These are phyloP conservation scores for Megaptera novaeangliae DNA, from an alignment of 2,113 vertebrate species.

Conservation along the genomic window DNA sequence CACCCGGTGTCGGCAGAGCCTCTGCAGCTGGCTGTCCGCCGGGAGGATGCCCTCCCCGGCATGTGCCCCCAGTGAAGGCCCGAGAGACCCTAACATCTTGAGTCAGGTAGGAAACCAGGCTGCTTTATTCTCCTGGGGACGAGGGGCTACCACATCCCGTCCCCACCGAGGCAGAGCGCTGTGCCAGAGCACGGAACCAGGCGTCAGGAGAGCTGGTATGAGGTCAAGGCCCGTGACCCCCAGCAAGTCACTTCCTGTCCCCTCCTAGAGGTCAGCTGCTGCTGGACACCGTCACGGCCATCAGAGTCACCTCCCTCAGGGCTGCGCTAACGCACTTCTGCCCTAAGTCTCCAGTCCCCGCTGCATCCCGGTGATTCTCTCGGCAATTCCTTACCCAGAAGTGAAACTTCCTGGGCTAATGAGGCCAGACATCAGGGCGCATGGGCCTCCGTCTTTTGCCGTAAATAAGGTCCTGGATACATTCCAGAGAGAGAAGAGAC, in stretches of 20 bases:
- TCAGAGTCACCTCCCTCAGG: background rate
- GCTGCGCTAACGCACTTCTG: too few relatives aligned
- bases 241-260: background rate
- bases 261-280: background rate
- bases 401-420: background rate
- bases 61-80: background rate
- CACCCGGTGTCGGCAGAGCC: fast-evolving
- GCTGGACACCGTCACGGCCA: fast-evolving
- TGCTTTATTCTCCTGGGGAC: background rate
- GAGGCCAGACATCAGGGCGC: background rate
- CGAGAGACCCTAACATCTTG: background rate
- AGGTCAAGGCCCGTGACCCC: background rate
- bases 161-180: fast-evolving
- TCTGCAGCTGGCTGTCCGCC: background rate
- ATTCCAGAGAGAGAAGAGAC: too few relatives aligned
- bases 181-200: fast-evolving
- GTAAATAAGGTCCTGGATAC: background rate
- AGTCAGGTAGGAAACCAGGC: background rate
- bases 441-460: fast-evolving
- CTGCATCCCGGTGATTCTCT: fast-evolving
- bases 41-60: background rate
- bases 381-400: background rate
- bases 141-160: fast-evolving
- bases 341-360: fast-evolving
- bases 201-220: background rate